These are phyloP conservation scores for Lepidochitona cinerea DNA, from an alignment of 2,888 invertebrate genomes.

Conservation along the genomic window DNA sequence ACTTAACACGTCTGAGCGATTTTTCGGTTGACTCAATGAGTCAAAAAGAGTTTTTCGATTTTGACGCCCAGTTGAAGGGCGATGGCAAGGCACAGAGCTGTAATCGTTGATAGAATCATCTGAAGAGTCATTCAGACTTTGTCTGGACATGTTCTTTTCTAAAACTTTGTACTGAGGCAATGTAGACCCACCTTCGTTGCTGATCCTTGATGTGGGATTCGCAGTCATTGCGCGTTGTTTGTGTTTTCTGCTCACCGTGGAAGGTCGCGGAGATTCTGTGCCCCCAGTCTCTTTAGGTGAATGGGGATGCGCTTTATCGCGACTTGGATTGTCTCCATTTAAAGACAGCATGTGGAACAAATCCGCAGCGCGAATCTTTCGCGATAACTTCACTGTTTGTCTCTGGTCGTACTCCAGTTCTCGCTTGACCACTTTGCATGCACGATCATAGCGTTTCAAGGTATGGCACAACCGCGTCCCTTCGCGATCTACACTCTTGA, in stretches of 20 bases:
- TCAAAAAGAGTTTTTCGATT: not conserved
- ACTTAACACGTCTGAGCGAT: not conserved
- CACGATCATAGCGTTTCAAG: not conserved
- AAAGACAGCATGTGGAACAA: not conserved
- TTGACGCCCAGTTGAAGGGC: too few species aligned
- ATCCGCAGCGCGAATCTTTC: not conserved
- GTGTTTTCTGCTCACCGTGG: not conserved
- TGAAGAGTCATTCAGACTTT: not conserved
- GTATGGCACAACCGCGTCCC: not conserved
- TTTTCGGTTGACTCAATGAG: not conserved
- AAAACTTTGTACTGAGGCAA: not conserved
- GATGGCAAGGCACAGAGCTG: not conserved
- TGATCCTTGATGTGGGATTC: not conserved
- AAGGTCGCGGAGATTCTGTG: not conserved
- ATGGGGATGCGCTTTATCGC: not conserved
- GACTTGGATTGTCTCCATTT: not conserved
- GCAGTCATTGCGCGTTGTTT: not conserved
- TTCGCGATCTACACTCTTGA: not conserved
- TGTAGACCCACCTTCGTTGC: too few species aligned
- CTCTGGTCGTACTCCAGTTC: not conserved
- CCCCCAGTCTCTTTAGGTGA: not conserved
- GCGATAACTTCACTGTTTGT: not conserved
- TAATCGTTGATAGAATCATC: not conserved
- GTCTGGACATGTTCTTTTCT: not conserved
- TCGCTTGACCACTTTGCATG: not conserved